A percentile compares a stretch with the other conserved stretches of the same genome.
Conservation (phyloP, 1,140 invertebrate species). For the Drosophila tani region DNA sequence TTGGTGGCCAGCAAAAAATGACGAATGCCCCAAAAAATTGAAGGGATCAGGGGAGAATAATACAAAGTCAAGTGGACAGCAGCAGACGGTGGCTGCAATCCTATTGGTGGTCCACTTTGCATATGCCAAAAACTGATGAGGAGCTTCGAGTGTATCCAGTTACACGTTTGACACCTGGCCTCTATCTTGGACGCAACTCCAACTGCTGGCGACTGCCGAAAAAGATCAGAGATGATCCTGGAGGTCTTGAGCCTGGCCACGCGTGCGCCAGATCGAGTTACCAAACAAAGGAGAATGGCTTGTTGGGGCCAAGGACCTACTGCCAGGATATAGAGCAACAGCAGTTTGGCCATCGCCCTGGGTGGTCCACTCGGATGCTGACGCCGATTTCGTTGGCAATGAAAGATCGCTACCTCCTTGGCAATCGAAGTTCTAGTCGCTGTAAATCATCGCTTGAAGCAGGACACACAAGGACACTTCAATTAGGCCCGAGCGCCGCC, state of each 20-base stretch:
- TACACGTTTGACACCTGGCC: slow-evolving; percentile 76
- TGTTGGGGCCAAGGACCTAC: slow-evolving; percentile 56
- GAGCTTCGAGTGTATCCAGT: slow-evolving; percentile 45
- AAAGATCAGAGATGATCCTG: slow-evolving; percentile 70
- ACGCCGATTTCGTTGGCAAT: slow-evolving; percentile 56
- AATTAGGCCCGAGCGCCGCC: slow-evolving; percentile 72
- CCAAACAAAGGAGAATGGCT: slow-evolving; percentile 23
- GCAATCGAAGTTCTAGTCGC: slow-evolving; percentile 22
- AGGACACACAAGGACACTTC: slow-evolving; percentile 58
- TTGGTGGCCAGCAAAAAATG: slow-evolving; percentile 61
- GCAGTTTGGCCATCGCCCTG: slow-evolving; percentile 44
- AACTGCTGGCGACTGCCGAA: slow-evolving; percentile 56
- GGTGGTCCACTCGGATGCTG: slow-evolving; percentile 58
- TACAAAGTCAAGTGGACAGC: slow-evolving; percentile 40
- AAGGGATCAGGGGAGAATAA: neutral
- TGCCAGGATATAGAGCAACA: slow-evolving; percentile 55
- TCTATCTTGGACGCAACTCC: neutral
- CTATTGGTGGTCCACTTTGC: slow-evolving; percentile 70
- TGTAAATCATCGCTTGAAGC: slow-evolving; percentile 44
- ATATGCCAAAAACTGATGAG: slow-evolving; percentile 33
- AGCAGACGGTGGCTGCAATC: slow-evolving; percentile 53
- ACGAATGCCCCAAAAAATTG: slow-evolving; percentile 13
- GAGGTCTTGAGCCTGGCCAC: slow-evolving; percentile 50
- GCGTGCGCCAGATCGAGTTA: slow-evolving; percentile 64
- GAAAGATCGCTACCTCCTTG: slow-evolving; percentile 32